These are phyloP conservation scores for Panzeria rudis DNA, from an alignment of 2,888 invertebrate species.

Conservation along the genomic window DNA sequence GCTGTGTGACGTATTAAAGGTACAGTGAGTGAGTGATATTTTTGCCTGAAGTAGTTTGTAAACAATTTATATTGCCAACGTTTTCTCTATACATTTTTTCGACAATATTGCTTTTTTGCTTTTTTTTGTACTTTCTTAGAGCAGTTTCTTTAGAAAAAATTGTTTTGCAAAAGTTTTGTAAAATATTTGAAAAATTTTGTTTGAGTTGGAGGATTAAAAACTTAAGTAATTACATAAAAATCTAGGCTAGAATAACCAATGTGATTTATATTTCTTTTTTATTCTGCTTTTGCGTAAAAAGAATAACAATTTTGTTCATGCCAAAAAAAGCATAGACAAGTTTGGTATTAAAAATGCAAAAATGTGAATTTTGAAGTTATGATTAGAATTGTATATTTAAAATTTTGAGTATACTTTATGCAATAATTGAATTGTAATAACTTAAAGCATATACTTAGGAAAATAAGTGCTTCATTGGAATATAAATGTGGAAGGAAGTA, in stretches of 20 bases:
- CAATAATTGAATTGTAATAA: background rate
- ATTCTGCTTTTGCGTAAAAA: constrained; percentile 20
- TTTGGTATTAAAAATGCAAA: constrained; percentile 45
- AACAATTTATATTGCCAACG: constrained; percentile 60
- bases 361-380: constrained; percentile 51
- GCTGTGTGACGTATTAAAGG: constrained; percentile 9
- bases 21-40: constrained; percentile 52
- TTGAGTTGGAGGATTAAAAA: constrained; percentile 56
- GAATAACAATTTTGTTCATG: constrained; percentile 23
- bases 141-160: constrained; percentile 32
- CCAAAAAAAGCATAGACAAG: constrained; percentile 18
- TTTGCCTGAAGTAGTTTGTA: constrained; percentile 69
- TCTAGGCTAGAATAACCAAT: constrained; percentile 43
- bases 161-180: constrained; percentile 22
- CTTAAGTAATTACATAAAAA: constrained; percentile 68
- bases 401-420: constrained; percentile 42
- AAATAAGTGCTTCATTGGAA: background rate
- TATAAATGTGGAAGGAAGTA: background rate
- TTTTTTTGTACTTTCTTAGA: background rate
- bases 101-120: constrained; percentile 21
- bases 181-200: constrained; percentile 35
- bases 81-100: constrained; percentile 26
- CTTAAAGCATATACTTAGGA: background rate
- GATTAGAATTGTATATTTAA: constrained; percentile 34
- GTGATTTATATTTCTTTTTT: constrained; percentile 22